phyloP scores from a whole-genome alignment of 2,888 invertebrate genomes.

The Apamea epomidion region DNA sequence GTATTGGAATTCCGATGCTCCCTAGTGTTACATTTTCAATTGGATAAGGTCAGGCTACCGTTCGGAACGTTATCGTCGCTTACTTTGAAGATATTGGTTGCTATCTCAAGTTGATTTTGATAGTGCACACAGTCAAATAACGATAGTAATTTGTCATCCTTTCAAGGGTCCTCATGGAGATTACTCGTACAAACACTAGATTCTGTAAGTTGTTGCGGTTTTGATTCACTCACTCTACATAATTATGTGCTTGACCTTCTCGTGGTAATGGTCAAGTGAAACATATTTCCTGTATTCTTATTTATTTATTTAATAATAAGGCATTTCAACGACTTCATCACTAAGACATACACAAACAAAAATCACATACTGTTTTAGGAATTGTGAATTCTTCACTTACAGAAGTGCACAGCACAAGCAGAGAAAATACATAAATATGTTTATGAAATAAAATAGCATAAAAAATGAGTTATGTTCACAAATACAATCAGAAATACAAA shows the following conservation, averaged over 20 bases:
- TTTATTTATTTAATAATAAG: neutral
- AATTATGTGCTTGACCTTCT: neutral
- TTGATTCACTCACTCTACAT: neutral
- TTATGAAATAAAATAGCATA: neutral
- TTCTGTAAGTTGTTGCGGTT: neutral
- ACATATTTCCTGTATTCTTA: neutral
- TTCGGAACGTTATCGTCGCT: neutral
- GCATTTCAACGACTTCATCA: neutral
- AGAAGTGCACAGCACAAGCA: neutral
- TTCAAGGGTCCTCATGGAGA: neutral
- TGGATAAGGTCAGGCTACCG: constrained; percentile 18
- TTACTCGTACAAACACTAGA: neutral
- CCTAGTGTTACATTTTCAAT: constrained; percentile 27
- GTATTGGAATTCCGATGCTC: constrained; percentile 20
- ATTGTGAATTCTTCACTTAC: neutral
- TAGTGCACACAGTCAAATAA: neutral
- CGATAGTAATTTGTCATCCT: neutral
- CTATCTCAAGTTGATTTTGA: constrained; percentile 17
- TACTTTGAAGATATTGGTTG: constrained; percentile 26
- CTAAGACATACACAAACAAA: neutral
- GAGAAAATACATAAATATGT: neutral
- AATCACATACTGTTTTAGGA: neutral
- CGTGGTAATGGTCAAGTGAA: neutral
- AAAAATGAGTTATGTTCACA: neutral
- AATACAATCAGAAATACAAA: neutral